Base-by-base conservation (phyloP, 2,888 invertebrate genomes). In the Scaptomyza tumidula region DNA sequence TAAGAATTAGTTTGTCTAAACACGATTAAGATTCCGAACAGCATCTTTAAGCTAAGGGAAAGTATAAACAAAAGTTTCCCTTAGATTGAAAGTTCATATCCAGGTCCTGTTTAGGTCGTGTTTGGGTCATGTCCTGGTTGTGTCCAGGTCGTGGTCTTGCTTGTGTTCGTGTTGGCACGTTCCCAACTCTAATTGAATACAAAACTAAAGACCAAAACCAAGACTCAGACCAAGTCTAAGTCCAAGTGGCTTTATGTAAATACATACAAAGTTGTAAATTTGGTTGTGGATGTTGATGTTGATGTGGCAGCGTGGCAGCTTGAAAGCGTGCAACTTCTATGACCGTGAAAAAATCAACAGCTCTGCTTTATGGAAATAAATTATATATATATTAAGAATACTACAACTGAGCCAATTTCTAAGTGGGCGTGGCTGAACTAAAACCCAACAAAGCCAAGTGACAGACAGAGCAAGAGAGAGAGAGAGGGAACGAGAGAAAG, bases 331-430 rank as follows among this genome's bases (percentile, higher is more conserved):
- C 82, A 69, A 66, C 61, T 59, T 63, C 55, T 64, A 68, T 85
- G 85, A 74, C 81, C 85, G 79, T 82, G 81, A 80, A 80, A 49
- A 80, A 80, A 45, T 63, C 59, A 75, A 60, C 58, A 69, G 45
- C 55, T 59, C 54, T 49, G 41, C 55, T 46, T 49, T 65, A 74
- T 70, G 75, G 65, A 62, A 65, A 75, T 71, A 70, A 13, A 41
- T 41, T 39, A 39, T 39, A 39, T 14, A 39, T 39, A 14, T 39
- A 14, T 39, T 11, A 14, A 37, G n/a, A 37, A 1, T 39, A 39
- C 37, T 9, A 50, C 31, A 49, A 53, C 46, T 65, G 71, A 55
- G 50, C 58, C 45, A 59, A 57, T 57, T 71, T 48, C 39, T 39
- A 43, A 45, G 54, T 50, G 53, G 55, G 59, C 52, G 35, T 44